A percentile compares a stretch with the other conserved stretches of the same genome.
These are phyloP conservation scores for Calidris pugnax DNA, from an alignment of 2,113 vertebrate genomes.

Conservation along the genomic window DNA sequence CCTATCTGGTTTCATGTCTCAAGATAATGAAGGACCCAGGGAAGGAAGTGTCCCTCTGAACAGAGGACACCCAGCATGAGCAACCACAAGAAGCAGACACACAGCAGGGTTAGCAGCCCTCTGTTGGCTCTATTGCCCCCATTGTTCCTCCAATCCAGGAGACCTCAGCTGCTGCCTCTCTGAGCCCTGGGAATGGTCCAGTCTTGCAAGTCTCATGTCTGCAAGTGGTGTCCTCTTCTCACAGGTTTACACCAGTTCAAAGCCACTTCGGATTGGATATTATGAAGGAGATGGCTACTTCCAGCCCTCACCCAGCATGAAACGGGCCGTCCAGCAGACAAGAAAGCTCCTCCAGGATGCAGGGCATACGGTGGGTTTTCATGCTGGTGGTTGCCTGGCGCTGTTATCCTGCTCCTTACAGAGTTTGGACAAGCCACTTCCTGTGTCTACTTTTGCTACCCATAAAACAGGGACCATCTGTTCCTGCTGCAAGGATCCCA, in stretches of 20 bases:
- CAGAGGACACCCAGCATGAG: neutral
- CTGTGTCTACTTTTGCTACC: neutral
- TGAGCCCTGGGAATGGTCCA: neutral
- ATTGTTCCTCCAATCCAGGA: neutral
- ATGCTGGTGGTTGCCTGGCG: neutral
- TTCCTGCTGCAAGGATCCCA: neutral
- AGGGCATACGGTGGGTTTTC: slow-evolving; percentile 82
- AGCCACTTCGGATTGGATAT: slow-evolving; percentile 81
- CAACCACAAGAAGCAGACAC: neutral
- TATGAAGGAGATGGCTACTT: slow-evolving; percentile 79
- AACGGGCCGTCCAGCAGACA: slow-evolving; percentile 78
- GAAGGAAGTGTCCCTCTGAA: neutral
- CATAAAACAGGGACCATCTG: rapidly evolving
- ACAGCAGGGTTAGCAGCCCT: neutral
- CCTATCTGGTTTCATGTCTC: neutral
- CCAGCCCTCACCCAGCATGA: slow-evolving; percentile 81
- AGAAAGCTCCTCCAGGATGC: slow-evolving; percentile 84
- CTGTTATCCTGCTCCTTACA: neutral
- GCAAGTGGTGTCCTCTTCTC: neutral
- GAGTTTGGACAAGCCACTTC: neutral
- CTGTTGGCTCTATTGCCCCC: neutral
- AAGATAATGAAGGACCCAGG: neutral
- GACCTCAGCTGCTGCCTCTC: neutral
- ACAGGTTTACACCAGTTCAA: slow-evolving; percentile 81
- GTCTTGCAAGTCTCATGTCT: rapidly evolving